Evolutionary conservation across 2,797 vertebrate species (phyloP).

Genomic region (Decapterus maruadsi): DNA sequence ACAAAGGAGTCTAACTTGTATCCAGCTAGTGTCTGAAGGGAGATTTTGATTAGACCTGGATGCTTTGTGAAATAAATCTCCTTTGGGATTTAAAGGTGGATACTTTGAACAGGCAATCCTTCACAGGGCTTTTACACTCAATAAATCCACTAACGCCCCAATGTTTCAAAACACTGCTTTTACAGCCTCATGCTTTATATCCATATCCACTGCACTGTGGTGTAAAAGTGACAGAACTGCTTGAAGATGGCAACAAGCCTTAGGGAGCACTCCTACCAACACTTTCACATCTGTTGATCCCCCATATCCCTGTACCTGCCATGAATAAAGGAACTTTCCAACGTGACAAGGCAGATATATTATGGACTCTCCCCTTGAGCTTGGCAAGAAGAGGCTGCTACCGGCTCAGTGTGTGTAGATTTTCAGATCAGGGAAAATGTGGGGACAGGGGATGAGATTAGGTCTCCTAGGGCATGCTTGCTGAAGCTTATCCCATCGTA

Average conservation of each 20-base stretch:
- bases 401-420: conserved; percentile 36
- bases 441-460: conserved; percentile 32
- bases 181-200: conserved; percentile 67
- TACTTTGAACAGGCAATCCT: conserved; percentile 64
- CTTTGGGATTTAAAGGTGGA: conserved; percentile 66
- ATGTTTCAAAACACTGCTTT: conserved; percentile 75
- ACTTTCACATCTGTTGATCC: conserved; percentile 74
- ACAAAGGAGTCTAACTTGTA: conserved; percentile 34
- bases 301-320: conserved; percentile 62
- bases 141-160: conserved; percentile 69
- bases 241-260: conserved; percentile 69
- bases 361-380: conserved; percentile 58
- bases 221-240: conserved; percentile 66
- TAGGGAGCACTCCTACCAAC: conserved; percentile 63
- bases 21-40: conserved; percentile 43
- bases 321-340: conserved; percentile 69
- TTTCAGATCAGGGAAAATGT: conserved; percentile 50
- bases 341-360: conserved; percentile 65
- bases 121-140: conserved; percentile 69
- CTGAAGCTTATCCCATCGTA: conserved; percentile 45
- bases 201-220: conserved; percentile 49
- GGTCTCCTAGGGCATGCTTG: conserved; percentile 34
- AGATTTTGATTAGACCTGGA: conserved; percentile 55
- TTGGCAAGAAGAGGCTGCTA: conserved; percentile 49
- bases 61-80: conserved; percentile 67